A percentile compares a stretch with the other conserved stretches of the same genome.
These are phyloP conservation scores for Torymus auratus DNA, from an alignment of 2,888 invertebrate genomes.

Conservation along the genomic window DNA sequence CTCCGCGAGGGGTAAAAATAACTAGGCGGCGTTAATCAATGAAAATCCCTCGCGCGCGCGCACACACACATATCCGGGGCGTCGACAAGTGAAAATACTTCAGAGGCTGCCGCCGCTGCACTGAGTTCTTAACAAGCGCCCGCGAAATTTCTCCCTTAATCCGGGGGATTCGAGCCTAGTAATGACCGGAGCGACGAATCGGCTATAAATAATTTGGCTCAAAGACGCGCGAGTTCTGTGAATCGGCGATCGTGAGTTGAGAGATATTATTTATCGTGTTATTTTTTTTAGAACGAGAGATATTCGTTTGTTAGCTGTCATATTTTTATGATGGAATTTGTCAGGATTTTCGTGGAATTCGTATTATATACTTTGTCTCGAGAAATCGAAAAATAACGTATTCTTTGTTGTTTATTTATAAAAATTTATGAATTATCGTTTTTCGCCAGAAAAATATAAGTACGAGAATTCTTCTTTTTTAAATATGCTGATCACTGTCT, in stretches of 20 bases:
- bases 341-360: background rate
- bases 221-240: slow-evolving; percentile 34
- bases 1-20: slow-evolving; percentile 50
- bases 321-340: slow-evolving; percentile 10
- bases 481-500: too few species aligned
- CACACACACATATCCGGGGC: slow-evolving; percentile 13
- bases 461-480: too few species aligned
- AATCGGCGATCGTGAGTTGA: slow-evolving; percentile 21
- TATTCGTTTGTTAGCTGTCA: background rate
- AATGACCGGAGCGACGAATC: slow-evolving; percentile 44
- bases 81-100: slow-evolving; percentile 34
- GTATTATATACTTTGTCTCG: background rate
- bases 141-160: slow-evolving; percentile 52
- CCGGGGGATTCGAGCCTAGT: slow-evolving; percentile 39
- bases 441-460: background rate
- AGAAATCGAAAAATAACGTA: background rate
- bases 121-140: background rate
- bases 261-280: too few species aligned
- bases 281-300: background rate
- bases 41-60: slow-evolving; percentile 54
- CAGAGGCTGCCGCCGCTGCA: slow-evolving; percentile 26
- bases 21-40: slow-evolving; percentile 56
- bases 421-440: background rate
- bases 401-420: background rate
- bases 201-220: slow-evolving; percentile 50